Evolutionary conservation across 2,888 invertebrate species (phyloP).

Genomic region (Nemapogon koenigi): DNA sequence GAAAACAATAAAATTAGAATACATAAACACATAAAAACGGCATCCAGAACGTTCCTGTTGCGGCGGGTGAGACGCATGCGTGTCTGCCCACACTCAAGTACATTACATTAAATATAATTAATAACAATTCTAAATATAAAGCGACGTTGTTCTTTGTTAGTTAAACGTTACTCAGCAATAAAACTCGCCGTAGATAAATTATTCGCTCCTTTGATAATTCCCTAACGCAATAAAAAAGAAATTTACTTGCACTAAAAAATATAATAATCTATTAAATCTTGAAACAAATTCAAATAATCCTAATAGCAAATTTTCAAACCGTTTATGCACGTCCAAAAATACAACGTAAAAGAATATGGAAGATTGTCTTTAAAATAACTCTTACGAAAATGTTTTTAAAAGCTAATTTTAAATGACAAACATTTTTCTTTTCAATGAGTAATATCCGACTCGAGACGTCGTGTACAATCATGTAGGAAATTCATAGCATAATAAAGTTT

Average conservation of each 20-base stretch:
- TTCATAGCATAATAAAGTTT: too few relatives aligned
- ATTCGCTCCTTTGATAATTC: slow-evolving; percentile 5
- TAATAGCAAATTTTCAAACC: neutral
- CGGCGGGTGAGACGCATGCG: slow-evolving; percentile 40
- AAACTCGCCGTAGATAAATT: slow-evolving; percentile 8
- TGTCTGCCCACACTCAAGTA: slow-evolving; percentile 10
- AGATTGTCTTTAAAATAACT: too few relatives aligned
- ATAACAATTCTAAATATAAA: slow-evolving; percentile 9
- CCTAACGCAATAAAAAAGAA: slow-evolving; percentile 5
- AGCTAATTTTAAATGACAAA: too few relatives aligned
- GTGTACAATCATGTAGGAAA: too few relatives aligned
- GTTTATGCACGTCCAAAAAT: neutral
- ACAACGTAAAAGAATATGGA: too few relatives aligned
- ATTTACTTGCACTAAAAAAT: neutral
- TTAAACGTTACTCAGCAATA: slow-evolving; percentile 8
- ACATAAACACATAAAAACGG: slow-evolving; percentile 62
- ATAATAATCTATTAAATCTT: neutral
- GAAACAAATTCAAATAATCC: neutral
- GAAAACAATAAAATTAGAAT: slow-evolving; percentile 66
- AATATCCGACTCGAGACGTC: too few relatives aligned
- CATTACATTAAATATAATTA: slow-evolving; percentile 9
- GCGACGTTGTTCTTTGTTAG: slow-evolving; percentile 7
- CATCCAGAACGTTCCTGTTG: slow-evolving; percentile 45
- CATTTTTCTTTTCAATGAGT: too few relatives aligned
- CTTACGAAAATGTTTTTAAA: too few relatives aligned